Percentiles rank a stretch among this genome's conserved stretches.
Evolutionary conservation across 2,888 invertebrate species (phyloP).

Genomic region (Volucella inflata): DNA sequence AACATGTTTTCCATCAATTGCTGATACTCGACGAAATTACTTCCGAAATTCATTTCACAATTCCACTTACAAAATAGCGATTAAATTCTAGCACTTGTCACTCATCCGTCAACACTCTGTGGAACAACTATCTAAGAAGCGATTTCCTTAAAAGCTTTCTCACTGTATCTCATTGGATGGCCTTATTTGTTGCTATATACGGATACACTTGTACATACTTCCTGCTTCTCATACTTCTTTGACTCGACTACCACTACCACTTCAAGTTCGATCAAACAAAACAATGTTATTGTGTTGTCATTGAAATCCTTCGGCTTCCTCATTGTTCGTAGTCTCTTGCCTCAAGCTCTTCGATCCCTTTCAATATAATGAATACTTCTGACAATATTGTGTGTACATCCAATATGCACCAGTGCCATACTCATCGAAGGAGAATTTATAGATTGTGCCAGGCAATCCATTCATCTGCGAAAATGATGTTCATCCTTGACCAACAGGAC

Average conservation of each 20-base stretch:
- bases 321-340: neutral
- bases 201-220: no score
- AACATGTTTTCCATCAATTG: neutral
- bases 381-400: constrained; percentile 5
- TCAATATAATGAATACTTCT: neutral
- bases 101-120: constrained; percentile 60
- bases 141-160: constrained; percentile 67
- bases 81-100: constrained; percentile 60
- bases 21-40: constrained; percentile 26
- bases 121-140: constrained; percentile 47
- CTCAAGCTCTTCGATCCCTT: neutral
- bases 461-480: constrained; percentile 63
- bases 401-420: constrained; percentile 21
- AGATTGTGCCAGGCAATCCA: constrained; percentile 45
- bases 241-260: constrained; percentile 2
- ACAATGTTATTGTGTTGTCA: constrained; percentile 27
- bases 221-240: neutral
- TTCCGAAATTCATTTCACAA: constrained; percentile 57
- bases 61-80: constrained; percentile 51
- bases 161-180: constrained; percentile 44
- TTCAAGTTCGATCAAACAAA: constrained; percentile 49
- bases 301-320: constrained; percentile 35
- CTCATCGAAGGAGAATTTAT: constrained; percentile 36
- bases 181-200: constrained; percentile 43
- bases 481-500: constrained; percentile 63